These are phyloP conservation scores for Ochropleura plecta DNA, from an alignment of 2,888 invertebrate species.

Conservation along the genomic window DNA sequence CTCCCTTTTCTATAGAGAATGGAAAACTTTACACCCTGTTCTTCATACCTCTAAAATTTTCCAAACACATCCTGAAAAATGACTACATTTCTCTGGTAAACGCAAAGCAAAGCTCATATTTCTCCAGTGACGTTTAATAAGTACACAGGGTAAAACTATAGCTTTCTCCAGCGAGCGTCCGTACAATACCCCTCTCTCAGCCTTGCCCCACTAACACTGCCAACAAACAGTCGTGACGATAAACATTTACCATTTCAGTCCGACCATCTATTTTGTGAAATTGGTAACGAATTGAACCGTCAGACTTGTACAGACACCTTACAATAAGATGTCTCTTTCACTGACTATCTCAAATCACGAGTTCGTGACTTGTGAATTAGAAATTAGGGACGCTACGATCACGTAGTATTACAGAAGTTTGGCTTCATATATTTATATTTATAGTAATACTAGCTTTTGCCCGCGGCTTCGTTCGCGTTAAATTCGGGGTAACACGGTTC, in stretches of 20 bases:
- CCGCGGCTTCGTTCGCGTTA: no score
- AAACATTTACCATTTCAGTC: constrained; percentile 28
- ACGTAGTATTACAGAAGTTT: constrained; percentile 1
- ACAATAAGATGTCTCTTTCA: constrained; percentile 54
- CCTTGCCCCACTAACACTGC: background rate
- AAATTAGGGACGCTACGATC: constrained; percentile 59
- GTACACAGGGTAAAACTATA: background rate
- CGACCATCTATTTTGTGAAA: constrained; percentile 37
- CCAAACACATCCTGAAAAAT: no score
- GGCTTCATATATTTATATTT: background rate
- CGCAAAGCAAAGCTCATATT: background rate
- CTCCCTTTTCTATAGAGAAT: no score
- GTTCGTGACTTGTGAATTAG: constrained; percentile 77
- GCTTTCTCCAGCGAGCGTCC: constrained; percentile 8
- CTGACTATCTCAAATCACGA: constrained; percentile 75
- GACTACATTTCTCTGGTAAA: no score
- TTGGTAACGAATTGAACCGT: constrained; percentile 44
- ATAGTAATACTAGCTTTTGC: no score
- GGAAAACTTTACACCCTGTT: no score
- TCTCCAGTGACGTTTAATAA: background rate
- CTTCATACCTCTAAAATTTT: no score
- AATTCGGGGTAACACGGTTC: no score
- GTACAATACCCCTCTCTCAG: background rate
- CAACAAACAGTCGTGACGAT: constrained; percentile 27
- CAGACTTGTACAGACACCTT: constrained; percentile 32